These are phyloP conservation scores for Chionodraco myersi DNA, from an alignment of 2,113 vertebrate genomes.

Conservation along the genomic window DNA sequence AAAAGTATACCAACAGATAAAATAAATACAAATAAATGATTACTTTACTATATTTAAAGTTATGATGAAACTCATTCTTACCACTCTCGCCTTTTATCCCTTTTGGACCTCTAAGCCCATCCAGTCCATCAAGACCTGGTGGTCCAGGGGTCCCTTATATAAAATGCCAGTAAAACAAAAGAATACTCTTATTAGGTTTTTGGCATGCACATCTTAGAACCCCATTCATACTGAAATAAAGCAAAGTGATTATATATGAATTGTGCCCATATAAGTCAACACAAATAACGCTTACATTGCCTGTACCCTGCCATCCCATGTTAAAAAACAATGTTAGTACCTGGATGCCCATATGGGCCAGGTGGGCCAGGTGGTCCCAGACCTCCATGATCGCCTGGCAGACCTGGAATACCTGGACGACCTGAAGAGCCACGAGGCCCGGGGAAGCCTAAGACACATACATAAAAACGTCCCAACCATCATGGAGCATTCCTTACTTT, in stretches of 20 bases:
- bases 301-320: neutral
- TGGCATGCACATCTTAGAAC: neutral
- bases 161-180: neutral
- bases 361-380: constrained; percentile 49
- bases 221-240: neutral
- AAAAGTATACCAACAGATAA: neutral
- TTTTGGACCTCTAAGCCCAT: constrained; percentile 72
- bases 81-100: constrained; percentile 67
- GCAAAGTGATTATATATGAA: neutral
- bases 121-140: constrained; percentile 69
- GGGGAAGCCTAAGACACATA: constrained; percentile 37
- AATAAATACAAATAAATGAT: neutral
- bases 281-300: neutral
- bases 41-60: neutral
- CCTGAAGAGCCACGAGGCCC: constrained; percentile 58
- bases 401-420: constrained; percentile 44
- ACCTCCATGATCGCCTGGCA: constrained; percentile 50
- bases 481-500: neutral
- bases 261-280: neutral
- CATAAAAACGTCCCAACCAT: neutral
- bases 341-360: constrained; percentile 57
- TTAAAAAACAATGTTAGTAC: constrained; percentile 34
- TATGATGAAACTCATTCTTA: constrained; percentile 7
- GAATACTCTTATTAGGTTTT: neutral
- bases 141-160: constrained; percentile 60